phyloP scores from a whole-genome alignment of 2,797 vertebrate genomes.

The Macropus fuliginosus region DNA sequence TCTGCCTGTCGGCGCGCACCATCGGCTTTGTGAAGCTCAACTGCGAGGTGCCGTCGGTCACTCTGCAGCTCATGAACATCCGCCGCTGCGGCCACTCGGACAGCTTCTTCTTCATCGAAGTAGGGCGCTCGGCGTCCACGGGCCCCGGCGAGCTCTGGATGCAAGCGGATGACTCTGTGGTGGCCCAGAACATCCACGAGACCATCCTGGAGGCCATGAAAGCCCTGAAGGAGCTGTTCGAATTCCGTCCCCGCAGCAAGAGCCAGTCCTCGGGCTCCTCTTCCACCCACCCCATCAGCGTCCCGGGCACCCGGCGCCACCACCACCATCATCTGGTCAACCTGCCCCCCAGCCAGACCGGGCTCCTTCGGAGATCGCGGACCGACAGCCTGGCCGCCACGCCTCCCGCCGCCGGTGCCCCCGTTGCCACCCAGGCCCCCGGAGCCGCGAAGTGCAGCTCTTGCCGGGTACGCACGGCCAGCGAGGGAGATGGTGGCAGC shows the following conservation, averaged over 20 bases:
- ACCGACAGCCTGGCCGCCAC: slow-evolving; percentile 93
- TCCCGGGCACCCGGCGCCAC: slow-evolving; percentile 92
- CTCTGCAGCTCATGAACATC: slow-evolving; percentile 98
- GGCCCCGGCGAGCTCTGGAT: slow-evolving; percentile 99
- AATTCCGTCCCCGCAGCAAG: slow-evolving; percentile 97
- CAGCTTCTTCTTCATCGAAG: slow-evolving; percentile 99
- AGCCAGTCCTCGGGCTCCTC: slow-evolving; percentile 93
- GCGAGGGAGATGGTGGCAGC: slow-evolving; percentile 94
- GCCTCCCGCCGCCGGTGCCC: slow-evolving; percentile 62
- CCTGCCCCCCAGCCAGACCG: slow-evolving; percentile 95
- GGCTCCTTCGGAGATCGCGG: slow-evolving; percentile 91
- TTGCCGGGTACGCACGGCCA: slow-evolving; percentile 93
- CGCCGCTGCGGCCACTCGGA: slow-evolving; percentile 98
- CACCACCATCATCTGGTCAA: slow-evolving; percentile 93
- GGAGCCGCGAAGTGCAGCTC: slow-evolving; percentile 87
- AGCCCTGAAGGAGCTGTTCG: slow-evolving; percentile 97
- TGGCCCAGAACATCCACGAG: slow-evolving; percentile 99
- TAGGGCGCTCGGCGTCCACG: slow-evolving; percentile 95
- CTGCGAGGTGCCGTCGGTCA: slow-evolving; percentile 93
- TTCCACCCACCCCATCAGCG: slow-evolving; percentile 91
- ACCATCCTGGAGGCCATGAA: slow-evolving; percentile 99
- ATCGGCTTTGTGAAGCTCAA: slow-evolving; percentile 97
- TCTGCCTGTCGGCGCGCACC: slow-evolving; percentile 94
- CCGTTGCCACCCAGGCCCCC: slow-evolving; percentile 8
- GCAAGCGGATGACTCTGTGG: slow-evolving; percentile 98